Evolutionary conservation across 2,113 vertebrate genomes (phyloP).

Genomic region (Anseranas semipalmata): DNA sequence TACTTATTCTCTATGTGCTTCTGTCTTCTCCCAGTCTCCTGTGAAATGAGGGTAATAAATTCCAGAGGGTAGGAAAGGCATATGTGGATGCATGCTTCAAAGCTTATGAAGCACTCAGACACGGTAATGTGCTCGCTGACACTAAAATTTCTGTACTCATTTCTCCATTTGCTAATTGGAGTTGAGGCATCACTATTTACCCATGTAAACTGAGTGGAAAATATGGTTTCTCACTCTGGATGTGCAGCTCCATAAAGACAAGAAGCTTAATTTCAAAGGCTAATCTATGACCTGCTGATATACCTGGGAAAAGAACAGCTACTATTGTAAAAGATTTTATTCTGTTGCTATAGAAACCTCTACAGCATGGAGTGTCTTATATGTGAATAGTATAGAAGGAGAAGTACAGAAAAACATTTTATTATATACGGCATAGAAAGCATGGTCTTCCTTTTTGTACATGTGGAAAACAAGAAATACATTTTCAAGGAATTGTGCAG

Average conservation of each 20-base stretch:
- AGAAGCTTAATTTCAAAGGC: background rate
- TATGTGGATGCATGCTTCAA: background rate
- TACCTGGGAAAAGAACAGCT: constrained; percentile 30
- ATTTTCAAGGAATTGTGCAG: background rate
- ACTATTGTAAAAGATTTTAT: constrained; percentile 6
- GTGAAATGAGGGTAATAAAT: background rate
- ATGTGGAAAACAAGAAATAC: background rate
- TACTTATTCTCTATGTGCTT: background rate
- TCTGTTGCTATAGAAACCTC: constrained; percentile 61
- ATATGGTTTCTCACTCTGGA: background rate
- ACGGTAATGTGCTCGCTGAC: background rate
- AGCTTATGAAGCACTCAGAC: background rate
- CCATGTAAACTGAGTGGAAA: background rate
- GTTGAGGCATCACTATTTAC: background rate
- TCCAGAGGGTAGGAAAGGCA: background rate
- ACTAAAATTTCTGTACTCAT: background rate
- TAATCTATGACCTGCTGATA: background rate
- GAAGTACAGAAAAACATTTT: background rate
- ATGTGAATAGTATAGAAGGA: background rate
- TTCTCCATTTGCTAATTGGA: background rate
- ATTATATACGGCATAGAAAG: background rate
- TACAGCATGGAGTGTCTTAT: background rate
- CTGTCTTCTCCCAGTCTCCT: background rate
- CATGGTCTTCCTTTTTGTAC: background rate
- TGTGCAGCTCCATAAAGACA: background rate